A percentile compares a stretch with the other conserved stretches of the same genome.
Conservation (phyloP, 2,888 invertebrate species). For the Anodontia alba region DNA sequence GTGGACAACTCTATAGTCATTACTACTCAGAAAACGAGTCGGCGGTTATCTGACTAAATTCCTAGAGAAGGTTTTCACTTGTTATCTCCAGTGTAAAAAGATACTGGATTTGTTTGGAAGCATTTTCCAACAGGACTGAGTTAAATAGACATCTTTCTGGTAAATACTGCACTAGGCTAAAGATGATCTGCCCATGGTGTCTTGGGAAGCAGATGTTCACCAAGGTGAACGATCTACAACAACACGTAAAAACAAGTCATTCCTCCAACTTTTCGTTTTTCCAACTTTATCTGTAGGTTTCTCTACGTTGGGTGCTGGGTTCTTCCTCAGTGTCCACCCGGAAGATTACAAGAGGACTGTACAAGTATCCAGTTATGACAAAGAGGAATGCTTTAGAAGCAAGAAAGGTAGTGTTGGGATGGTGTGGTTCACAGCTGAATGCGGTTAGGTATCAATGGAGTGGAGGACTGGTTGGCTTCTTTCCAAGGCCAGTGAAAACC, state of each 20-base stretch:
- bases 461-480: not conserved
- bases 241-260: constrained; percentile 19
- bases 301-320: not conserved
- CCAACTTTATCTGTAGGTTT: not conserved
- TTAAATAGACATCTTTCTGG: no score
- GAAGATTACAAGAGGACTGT: constrained; percentile 31
- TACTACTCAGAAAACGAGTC: no score
- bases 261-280: not conserved
- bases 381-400: constrained; percentile 21
- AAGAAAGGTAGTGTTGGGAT: not conserved
- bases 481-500: not conserved
- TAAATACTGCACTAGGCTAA: no score
- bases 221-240: constrained; percentile 18
- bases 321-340: constrained; percentile 20
- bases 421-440: not conserved
- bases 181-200: constrained; percentile 37
- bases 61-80: no score
- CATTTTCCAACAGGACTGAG: no score
- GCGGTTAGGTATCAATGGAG: not conserved
- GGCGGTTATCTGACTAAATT: no score
- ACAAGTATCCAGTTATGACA: constrained; percentile 2
- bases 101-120: no score
- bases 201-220: constrained; percentile 27
- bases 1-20: no score
- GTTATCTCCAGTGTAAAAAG: no score